phyloP scores from a whole-genome alignment of 2,888 invertebrate species.

The Tetragonisca angustula region DNA sequence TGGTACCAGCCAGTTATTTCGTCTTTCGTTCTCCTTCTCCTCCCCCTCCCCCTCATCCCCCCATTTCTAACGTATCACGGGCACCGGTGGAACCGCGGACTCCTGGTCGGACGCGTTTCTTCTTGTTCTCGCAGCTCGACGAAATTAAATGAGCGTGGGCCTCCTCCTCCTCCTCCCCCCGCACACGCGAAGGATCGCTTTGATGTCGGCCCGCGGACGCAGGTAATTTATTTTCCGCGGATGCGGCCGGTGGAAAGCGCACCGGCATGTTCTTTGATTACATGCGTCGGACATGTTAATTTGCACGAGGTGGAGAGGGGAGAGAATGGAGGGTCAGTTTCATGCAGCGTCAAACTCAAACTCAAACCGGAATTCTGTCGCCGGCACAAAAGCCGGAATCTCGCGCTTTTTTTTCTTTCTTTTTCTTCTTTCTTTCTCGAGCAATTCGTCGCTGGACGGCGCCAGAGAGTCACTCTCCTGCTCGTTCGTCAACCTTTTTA shows the following conservation, averaged over 20 bases:
- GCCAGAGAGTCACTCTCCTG: background rate
- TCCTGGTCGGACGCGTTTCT: slow-evolving; percentile 12
- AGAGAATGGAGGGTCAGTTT: slow-evolving; percentile 8
- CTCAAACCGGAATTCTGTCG: background rate
- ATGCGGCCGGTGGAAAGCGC: slow-evolving; percentile 5
- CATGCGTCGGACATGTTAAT: slow-evolving; percentile 64
- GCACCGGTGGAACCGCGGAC: too few relatives aligned
- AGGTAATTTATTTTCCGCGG: slow-evolving; percentile 62
- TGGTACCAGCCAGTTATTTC: slow-evolving; percentile 25
- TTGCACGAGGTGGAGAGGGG: slow-evolving; percentile 25
- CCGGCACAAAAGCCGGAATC: background rate
- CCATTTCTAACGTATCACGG: too few relatives aligned
- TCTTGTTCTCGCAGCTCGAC: slow-evolving; percentile 24
- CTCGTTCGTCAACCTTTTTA: background rate
- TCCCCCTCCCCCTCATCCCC: background rate
- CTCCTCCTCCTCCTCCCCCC: background rate
- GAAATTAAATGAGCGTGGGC: slow-evolving; percentile 62
- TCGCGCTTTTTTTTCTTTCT: too few relatives aligned
- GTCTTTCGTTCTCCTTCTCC: slow-evolving; percentile 1
- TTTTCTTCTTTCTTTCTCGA: background rate
- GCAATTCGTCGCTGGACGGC: background rate
- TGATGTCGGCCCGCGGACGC: slow-evolving; percentile 56
- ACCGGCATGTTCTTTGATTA: slow-evolving; percentile 61
- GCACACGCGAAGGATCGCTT: slow-evolving; percentile 37
- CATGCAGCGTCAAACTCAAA: slow-evolving; percentile 22